A percentile compares a stretch with the other conserved stretches of the same genome.
These are phyloP conservation scores for Spinus pinus DNA, from an alignment of 2,797 vertebrate genomes.

Conservation along the genomic window DNA sequence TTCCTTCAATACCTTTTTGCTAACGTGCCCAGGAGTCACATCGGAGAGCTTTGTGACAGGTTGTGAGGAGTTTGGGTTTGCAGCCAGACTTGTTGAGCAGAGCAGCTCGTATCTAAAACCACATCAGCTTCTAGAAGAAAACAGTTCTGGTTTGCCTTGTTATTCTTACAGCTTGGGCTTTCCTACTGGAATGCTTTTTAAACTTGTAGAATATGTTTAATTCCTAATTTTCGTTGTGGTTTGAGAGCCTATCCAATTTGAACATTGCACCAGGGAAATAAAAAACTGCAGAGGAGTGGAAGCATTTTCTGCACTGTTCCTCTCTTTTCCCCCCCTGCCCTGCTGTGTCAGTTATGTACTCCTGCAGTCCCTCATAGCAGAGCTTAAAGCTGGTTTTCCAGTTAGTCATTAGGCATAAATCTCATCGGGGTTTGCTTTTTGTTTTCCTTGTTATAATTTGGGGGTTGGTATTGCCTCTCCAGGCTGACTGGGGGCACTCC, in stretches of 20 bases:
- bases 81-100: background rate
- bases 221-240: background rate
- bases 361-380: background rate
- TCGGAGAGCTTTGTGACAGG: background rate
- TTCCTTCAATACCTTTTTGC: background rate
- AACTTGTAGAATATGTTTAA: background rate
- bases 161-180: background rate
- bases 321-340: fast-evolving
- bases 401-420: background rate
- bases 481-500: background rate
- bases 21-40: background rate
- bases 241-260: background rate
- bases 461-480: background rate
- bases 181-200: background rate
- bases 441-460: background rate
- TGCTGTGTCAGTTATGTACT: background rate
- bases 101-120: background rate
- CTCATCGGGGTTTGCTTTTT: background rate
- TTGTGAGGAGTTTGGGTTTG: background rate
- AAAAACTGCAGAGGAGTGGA: background rate
- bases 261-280: background rate
- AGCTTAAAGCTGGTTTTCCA: background rate
- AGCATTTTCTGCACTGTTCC: background rate
- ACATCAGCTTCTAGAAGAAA: background rate
- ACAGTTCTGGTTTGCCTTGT: background rate